phyloP scores from a whole-genome alignment of 2,797 vertebrate species.

The Siniperca obscura region DNA sequence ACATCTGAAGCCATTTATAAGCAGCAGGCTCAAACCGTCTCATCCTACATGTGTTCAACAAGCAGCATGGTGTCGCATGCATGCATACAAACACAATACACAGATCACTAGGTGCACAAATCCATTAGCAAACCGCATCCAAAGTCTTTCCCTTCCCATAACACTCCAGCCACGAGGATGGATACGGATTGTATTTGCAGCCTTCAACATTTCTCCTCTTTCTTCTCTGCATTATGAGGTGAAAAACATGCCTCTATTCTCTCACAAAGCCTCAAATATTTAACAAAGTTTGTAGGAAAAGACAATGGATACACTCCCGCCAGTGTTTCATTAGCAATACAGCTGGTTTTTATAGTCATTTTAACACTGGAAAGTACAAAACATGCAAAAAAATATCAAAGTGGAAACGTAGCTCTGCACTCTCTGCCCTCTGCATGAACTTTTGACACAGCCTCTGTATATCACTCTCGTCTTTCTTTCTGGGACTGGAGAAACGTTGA shows the following conservation, averaged over 20 bases:
- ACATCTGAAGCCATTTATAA: slow-evolving; percentile 58
- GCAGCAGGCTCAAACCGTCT: slow-evolving; percentile 52
- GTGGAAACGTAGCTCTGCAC: slow-evolving; percentile 41
- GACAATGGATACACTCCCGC: slow-evolving; percentile 59
- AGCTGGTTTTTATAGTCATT: slow-evolving; percentile 58
- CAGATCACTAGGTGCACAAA: slow-evolving; percentile 49
- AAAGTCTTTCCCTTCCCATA: slow-evolving; percentile 37
- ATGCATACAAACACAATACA: slow-evolving; percentile 52
- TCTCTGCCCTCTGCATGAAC: slow-evolving; percentile 77
- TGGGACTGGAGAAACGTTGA: slow-evolving; percentile 45
- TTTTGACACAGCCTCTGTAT: slow-evolving; percentile 54
- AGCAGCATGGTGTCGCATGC: slow-evolving; percentile 39
- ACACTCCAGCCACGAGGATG: slow-evolving; percentile 35
- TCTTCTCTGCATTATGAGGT: slow-evolving; percentile 20
- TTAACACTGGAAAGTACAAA: slow-evolving; percentile 39
- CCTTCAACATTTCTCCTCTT: slow-evolving; percentile 30
- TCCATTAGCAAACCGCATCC: slow-evolving; percentile 67
- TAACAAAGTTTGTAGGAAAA: slow-evolving; percentile 53
- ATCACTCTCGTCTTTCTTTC: slow-evolving; percentile 50
- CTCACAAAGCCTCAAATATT: slow-evolving; percentile 57
- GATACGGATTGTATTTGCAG: slow-evolving; percentile 47
- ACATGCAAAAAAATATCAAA: slow-evolving; percentile 46
- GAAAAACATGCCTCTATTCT: slow-evolving; percentile 32
- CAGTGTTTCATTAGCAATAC: slow-evolving; percentile 57
- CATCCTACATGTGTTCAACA: slow-evolving; percentile 57